phyloP scores from a whole-genome alignment of 1,140 invertebrate species.

The Spodoptera frugiperda region DNA sequence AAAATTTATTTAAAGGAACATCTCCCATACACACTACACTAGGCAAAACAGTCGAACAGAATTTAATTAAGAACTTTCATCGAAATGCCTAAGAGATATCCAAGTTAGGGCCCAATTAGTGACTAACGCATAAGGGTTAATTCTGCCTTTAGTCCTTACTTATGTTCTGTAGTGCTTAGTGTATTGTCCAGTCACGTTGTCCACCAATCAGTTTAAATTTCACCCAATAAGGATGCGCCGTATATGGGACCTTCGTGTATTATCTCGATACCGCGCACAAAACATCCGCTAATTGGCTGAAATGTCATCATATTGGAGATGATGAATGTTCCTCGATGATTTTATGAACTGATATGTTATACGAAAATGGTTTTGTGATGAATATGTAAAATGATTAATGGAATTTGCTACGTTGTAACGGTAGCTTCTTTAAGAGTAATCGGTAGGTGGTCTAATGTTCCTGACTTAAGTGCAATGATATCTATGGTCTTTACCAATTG shows the following conservation, averaged over 20 bases:
- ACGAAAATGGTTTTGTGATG: not conserved
- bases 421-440: no score
- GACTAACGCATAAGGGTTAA: slow-evolving; percentile 62
- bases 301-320: slow-evolving; percentile 63
- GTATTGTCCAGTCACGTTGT: slow-evolving; percentile 76
- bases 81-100: slow-evolving; percentile 42
- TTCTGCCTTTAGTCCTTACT: slow-evolving; percentile 51
- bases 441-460: no score
- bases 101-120: slow-evolving; percentile 77
- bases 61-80: slow-evolving; percentile 43
- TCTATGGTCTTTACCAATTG: no score
- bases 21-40: not conserved
- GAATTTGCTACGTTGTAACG: no score
- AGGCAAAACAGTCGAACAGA: slow-evolving; percentile 2
- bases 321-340: slow-evolving; percentile 53
- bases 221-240: slow-evolving; percentile 68
- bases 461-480: no score
- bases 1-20: not conserved
- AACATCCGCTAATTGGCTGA: slow-evolving; percentile 67
- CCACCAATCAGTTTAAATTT: slow-evolving; percentile 80
- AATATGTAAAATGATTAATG: not conserved
- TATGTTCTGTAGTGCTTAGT: slow-evolving; percentile 30
- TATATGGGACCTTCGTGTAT: slow-evolving; percentile 66
- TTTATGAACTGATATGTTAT: not conserved
- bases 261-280: slow-evolving; percentile 52